phyloP scores from a whole-genome alignment of 2,113 vertebrate genomes.

The Hemicordylus capensis region DNA sequence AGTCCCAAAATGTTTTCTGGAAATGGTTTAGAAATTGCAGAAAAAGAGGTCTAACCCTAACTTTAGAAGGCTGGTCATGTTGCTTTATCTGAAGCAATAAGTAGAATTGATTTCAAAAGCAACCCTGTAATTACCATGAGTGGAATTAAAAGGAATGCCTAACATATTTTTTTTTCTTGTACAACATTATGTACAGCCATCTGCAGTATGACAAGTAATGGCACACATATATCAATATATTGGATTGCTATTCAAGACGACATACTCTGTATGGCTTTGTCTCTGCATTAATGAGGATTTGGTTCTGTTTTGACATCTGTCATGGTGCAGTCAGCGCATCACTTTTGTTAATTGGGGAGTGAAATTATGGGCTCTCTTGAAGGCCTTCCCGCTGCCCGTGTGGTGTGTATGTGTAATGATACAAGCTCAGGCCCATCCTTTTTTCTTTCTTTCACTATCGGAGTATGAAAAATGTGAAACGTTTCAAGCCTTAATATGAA shows the following conservation, averaged over 20 bases:
- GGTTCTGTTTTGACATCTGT: slow-evolving; percentile 51
- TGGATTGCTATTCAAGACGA: slow-evolving; percentile 50
- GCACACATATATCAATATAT: slow-evolving; percentile 46
- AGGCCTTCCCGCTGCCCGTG: neutral
- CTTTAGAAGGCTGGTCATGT: neutral
- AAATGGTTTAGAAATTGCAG: neutral
- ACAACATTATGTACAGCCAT: slow-evolving; percentile 45
- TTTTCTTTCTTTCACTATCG: slow-evolving; percentile 7
- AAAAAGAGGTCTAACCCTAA: neutral
- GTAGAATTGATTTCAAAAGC: slow-evolving; percentile 36
- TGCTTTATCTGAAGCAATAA: slow-evolving; percentile 5
- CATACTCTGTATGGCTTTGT: slow-evolving; percentile 58
- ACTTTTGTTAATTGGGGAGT: slow-evolving; percentile 32
- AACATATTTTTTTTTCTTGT: slow-evolving; percentile 59
- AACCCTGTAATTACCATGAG: slow-evolving; percentile 20
- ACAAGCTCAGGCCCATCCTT: neutral
- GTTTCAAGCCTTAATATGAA: neutral
- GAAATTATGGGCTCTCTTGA: slow-evolving; percentile 33
- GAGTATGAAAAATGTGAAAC: neutral
- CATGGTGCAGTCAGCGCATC: slow-evolving; percentile 20
- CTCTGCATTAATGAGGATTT: slow-evolving; percentile 57
- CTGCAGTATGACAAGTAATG: slow-evolving; percentile 45
- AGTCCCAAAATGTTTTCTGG: neutral
- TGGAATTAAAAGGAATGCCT: slow-evolving; percentile 38
- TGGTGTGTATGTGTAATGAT: neutral